These are phyloP conservation scores for Falco novaeseelandiae DNA, from an alignment of 2,797 vertebrate genomes.

Conservation along the genomic window DNA sequence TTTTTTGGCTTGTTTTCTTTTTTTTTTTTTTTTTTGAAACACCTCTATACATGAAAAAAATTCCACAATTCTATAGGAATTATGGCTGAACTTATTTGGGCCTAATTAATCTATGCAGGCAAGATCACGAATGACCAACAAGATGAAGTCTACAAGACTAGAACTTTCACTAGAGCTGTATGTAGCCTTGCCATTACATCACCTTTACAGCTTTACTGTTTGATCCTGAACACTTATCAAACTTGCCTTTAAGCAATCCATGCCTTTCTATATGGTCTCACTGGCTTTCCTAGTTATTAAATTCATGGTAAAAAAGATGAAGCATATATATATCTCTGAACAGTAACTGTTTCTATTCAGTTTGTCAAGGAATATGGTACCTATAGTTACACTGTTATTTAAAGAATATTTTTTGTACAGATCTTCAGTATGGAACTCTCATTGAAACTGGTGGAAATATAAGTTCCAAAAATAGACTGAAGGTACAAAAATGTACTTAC, in stretches of 20 bases:
- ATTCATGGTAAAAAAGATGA: not conserved
- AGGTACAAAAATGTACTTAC: not conserved
- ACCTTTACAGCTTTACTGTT: not conserved
- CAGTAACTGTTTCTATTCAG: not conserved
- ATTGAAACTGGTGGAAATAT: rapidly evolving
- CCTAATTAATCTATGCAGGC: not conserved
- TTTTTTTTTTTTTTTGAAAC: too few relatives aligned
- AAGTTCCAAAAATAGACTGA: not conserved
- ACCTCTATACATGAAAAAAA: not conserved
- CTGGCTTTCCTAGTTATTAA: not conserved
- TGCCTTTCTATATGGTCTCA: not conserved
- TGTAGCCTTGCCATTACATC: rapidly evolving
- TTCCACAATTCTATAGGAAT: not conserved
- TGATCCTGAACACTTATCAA: not conserved
- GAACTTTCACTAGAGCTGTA: not conserved
- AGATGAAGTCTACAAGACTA: not conserved
- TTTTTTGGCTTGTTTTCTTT: too few relatives aligned
- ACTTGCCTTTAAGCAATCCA: not conserved
- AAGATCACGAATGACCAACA: rapidly evolving
- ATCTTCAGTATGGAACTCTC: not conserved
- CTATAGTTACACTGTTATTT: not conserved
- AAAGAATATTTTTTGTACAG: not conserved
- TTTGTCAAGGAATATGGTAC: not conserved
- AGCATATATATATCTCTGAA: not conserved
- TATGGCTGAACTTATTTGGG: not conserved